Evolutionary conservation across 2,113 vertebrate genomes (phyloP).

Genomic region (Globicephala melas): DNA sequence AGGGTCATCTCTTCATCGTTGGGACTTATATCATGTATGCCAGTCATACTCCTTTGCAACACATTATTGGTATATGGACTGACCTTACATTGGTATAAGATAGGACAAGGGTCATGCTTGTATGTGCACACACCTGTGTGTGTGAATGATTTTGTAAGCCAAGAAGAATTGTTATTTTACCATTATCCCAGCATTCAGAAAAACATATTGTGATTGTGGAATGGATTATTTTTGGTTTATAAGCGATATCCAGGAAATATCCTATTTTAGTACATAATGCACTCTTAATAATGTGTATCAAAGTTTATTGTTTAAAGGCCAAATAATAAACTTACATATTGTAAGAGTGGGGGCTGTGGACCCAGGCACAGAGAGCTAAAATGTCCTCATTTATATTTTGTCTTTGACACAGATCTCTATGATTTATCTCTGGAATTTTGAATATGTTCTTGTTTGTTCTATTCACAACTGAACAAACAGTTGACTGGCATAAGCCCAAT

Average conservation of each 20-base stretch:
- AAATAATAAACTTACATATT: not conserved
- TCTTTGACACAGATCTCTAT: constrained; percentile 9
- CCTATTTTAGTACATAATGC: not conserved
- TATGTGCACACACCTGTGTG: not conserved
- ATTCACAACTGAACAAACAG: constrained; percentile 36
- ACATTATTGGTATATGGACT: not conserved
- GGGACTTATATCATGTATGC: not conserved
- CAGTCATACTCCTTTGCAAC: not conserved
- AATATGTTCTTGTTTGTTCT: constrained; percentile 40
- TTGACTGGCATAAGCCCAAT: not conserved
- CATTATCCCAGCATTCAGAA: not conserved
- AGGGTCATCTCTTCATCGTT: not conserved
- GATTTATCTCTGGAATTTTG: constrained; percentile 56
- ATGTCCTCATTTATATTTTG: not conserved
- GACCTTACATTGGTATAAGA: not conserved
- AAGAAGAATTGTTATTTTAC: not conserved
- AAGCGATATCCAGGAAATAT: not conserved
- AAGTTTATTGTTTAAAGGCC: not conserved
- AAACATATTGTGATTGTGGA: not conserved
- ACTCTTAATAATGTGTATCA: not conserved
- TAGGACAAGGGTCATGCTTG: not conserved
- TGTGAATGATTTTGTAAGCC: not conserved
- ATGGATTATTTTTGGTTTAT: not conserved
- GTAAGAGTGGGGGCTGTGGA: not conserved
- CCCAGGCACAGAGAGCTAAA: not conserved